Conservation (phyloP, 2,113 vertebrate genomes). For the Tenebrosternarchus preto region DNA sequence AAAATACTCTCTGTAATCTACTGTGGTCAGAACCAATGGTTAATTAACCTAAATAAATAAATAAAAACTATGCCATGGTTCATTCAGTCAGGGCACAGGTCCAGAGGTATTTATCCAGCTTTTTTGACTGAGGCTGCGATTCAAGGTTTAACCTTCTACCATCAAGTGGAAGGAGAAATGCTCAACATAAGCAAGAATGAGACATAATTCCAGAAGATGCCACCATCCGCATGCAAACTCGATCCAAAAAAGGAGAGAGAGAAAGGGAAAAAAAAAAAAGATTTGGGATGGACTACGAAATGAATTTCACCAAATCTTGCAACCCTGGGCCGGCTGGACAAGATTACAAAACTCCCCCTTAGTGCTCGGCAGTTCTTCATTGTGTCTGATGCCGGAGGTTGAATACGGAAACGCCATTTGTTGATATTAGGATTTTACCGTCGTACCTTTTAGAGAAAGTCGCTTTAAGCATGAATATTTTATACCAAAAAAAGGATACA, state of each 20-base stretch:
- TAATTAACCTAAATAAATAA: too few species aligned
- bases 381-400: not conserved
- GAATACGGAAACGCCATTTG: not conserved
- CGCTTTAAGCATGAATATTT: conserved; percentile 29
- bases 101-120: too few species aligned
- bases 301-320: conserved; percentile 20
- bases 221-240: conserved; percentile 50
- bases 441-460: not conserved
- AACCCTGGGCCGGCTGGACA: not conserved
- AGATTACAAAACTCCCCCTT: not conserved
- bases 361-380: not conserved
- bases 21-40: too few species aligned
- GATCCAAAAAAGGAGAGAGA: conserved; percentile 35
- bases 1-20: too few species aligned
- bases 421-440: conserved; percentile 5
- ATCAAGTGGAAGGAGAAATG: too few species aligned
- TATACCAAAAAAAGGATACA: not conserved
- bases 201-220: conserved; percentile 56
- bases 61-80: too few species aligned
- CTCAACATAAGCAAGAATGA: conserved; percentile 21
- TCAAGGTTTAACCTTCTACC: too few species aligned
- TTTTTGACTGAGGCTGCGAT: too few species aligned
- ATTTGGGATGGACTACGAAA: not conserved
- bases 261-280: conserved; percentile 16
- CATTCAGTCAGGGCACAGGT: too few species aligned